Base-by-base conservation (phyloP, 2,888 invertebrate species). In the Dascillus cervinus region DNA sequence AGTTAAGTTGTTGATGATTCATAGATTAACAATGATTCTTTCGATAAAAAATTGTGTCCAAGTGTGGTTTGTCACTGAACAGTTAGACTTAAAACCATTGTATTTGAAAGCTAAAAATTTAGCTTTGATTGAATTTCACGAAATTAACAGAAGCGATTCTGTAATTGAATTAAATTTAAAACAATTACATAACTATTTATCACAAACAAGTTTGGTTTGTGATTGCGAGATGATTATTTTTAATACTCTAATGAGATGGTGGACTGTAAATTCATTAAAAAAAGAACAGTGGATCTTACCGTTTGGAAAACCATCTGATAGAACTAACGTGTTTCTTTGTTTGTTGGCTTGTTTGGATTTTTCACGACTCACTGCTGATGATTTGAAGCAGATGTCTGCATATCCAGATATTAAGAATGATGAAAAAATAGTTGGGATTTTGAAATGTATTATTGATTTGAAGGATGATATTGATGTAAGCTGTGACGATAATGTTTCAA, bases 161-260 rank as follows among this genome's bases (percentile, higher is more conserved):
- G 38, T 64, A 23, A 32, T 52, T 9, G 50, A 58, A 23, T 43
- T 65, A 22, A 44, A 46, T 34, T 39, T 64, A 15, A 37, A 51
- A 22, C 57, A 59, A 28, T 31, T 66, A 15, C 52, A 54, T 42
- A 42, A 36, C 29, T 66, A 66, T 44, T 49, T 66, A 32, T 58
- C 62, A 4, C 56, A 61, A 43, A 38, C 44, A 4, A 43, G 54
- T 37, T 47, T 63, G 32, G 46, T 54, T 13, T 48, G 50, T 32
- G 41, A 47, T 23, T 46, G 39, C 22, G 66, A 66, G 47, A 40
- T 59, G 11, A 48, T 50, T 29, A 60, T 66, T 6, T 65, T 65
- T 45, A 43, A 55, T 45, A 41, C 53, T 11, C 52, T 52, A 22
- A 60, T 64, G 52, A 51, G 50, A 34, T 66, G 66, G 66, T 62